Evolutionary conservation across 1,140 invertebrate species (phyloP).

Genomic region (Rhopalosiphum padi): DNA sequence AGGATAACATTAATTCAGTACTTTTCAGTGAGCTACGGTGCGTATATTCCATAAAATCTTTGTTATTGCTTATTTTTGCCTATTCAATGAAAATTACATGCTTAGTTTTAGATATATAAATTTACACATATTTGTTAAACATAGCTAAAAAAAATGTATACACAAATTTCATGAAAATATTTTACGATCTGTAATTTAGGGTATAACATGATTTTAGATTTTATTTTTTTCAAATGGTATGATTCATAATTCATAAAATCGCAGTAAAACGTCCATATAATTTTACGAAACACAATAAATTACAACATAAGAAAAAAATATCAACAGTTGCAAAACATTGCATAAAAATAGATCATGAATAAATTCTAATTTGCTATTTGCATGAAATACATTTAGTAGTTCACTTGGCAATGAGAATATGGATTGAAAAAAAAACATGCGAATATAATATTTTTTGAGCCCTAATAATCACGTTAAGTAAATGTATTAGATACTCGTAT

Average conservation of each 20-base stretch:
- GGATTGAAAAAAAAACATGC: not conserved
- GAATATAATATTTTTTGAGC: too few species aligned
- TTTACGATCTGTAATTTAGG: not conserved
- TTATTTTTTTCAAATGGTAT: not conserved
- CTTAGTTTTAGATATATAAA: not conserved
- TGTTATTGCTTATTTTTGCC: not conserved
- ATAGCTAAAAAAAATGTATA: not conserved
- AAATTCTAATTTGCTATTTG: not conserved
- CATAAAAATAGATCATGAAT: not conserved
- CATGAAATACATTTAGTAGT: not conserved
- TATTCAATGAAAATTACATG: not conserved
- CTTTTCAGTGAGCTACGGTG: not conserved
- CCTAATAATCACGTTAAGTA: too few species aligned
- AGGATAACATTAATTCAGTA: not conserved
- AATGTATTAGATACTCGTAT: too few species aligned
- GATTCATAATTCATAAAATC: too few species aligned
- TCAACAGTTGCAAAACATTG: not conserved
- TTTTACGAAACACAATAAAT: too few species aligned
- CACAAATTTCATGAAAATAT: not conserved
- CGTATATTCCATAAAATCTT: not conserved
- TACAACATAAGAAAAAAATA: not conserved
- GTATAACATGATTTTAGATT: not conserved
- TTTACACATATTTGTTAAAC: not conserved
- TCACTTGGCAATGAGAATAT: not conserved
- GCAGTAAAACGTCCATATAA: too few species aligned